phyloP scores from a whole-genome alignment of 2,113 vertebrate genomes.

The Apteryx mantelli region DNA sequence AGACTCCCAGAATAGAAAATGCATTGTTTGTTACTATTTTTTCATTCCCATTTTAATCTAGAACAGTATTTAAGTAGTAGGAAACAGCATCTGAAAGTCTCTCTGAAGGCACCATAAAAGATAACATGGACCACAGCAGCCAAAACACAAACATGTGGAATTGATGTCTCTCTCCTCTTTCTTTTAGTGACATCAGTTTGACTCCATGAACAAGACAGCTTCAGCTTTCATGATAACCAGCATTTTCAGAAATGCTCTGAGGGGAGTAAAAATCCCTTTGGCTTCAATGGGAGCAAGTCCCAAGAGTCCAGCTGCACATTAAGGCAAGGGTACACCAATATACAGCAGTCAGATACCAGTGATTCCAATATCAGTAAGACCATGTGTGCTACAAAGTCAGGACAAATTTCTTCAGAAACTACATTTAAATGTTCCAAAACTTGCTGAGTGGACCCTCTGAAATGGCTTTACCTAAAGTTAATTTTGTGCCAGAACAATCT shows the following conservation, averaged over 20 bases:
- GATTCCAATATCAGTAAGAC: neutral
- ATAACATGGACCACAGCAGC: neutral
- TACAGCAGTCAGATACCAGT: neutral
- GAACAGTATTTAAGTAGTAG: neutral
- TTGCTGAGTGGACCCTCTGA: neutral
- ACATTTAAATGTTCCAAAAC: neutral
- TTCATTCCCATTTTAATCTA: neutral
- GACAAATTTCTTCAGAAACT: neutral
- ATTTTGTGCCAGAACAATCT: neutral
- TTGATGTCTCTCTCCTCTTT: neutral
- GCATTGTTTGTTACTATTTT: neutral
- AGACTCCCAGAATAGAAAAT: neutral
- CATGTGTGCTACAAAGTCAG: neutral
- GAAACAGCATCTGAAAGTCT: neutral
- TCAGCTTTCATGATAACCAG: neutral
- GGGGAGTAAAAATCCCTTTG: neutral
- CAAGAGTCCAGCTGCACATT: neutral
- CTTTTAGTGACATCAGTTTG: neutral
- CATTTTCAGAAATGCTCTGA: neutral
- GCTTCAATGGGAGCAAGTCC: neutral
- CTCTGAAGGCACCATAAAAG: neutral
- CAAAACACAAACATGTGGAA: neutral
- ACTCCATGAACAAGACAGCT: neutral
- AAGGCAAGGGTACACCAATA: neutral
- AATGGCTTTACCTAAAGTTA: neutral